phyloP scores from a whole-genome alignment of 1,140 invertebrate genomes.

The Pseudoatta argentina region DNA sequence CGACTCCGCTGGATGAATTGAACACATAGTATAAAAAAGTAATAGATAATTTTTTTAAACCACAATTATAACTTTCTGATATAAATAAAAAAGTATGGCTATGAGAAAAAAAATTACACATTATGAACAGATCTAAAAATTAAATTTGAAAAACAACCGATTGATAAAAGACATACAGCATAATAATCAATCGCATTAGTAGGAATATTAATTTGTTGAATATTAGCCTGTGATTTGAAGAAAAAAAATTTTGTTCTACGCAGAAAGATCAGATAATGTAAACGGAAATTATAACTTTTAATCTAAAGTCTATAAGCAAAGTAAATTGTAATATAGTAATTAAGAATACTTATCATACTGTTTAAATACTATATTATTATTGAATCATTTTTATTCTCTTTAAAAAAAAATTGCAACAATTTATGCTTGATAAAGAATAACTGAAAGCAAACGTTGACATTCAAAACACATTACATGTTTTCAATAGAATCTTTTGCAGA shows the following conservation, averaged over 20 bases:
- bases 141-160: neutral
- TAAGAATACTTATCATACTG: neutral
- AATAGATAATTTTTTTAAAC: slow-evolving; percentile 30
- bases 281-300: neutral
- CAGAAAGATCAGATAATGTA: neutral
- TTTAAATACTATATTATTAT: slow-evolving; percentile 15
- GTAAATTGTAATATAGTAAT: neutral
- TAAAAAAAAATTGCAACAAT: neutral
- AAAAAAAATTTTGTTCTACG: neutral
- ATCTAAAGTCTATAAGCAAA: neutral
- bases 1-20: neutral
- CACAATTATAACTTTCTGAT: neutral
- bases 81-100: neutral
- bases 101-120: neutral
- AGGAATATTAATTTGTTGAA: neutral
- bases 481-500: neutral
- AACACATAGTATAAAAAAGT: neutral
- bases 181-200: neutral
- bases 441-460: neutral
- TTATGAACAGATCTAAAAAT: slow-evolving; percentile 1
- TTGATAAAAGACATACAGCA: neutral
- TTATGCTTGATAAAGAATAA: neutral
- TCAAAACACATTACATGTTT: neutral
- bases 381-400: neutral
- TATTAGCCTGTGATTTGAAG: neutral